Percentiles rank a stretch among this genome's conserved stretches.
Evolutionary conservation across 1,140 invertebrate genomes (phyloP).

Genomic region (Heliconius nattereri): DNA sequence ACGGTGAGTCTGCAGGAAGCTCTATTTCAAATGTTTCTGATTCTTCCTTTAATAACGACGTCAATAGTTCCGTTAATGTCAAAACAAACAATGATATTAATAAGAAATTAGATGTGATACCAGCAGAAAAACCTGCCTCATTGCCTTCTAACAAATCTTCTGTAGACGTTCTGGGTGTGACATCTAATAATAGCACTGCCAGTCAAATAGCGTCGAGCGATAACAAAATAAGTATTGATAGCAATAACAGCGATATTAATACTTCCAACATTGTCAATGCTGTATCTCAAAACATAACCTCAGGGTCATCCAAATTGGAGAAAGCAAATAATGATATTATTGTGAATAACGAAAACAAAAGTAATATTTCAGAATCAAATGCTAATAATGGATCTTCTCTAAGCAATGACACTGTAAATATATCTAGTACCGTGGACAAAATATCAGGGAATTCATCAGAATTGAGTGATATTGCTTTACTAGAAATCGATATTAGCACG

Average conservation of each 20-base stretch:
- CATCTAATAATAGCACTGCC: background rate
- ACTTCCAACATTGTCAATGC: background rate
- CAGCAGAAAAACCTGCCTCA: background rate
- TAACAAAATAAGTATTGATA: background rate
- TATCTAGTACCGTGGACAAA: background rate
- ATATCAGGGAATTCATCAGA: background rate
- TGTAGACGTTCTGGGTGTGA: background rate
- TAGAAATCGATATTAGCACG: background rate
- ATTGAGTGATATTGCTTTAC: background rate
- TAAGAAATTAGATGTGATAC: background rate
- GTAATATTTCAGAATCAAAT: background rate
- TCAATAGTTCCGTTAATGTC: background rate
- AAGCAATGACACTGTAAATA: background rate
- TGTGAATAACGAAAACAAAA: background rate
- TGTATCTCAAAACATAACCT: background rate
- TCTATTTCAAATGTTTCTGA: background rate
- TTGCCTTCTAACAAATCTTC: background rate
- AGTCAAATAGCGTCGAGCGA: background rate
- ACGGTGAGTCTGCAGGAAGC: background rate
- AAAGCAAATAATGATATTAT: background rate
- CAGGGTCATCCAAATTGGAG: background rate
- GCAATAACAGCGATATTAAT: background rate
- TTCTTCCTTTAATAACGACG: background rate
- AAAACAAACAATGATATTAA: background rate
- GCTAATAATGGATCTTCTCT: background rate